Evolutionary conservation across 2,888 invertebrate species (phyloP).

Genomic region (Heteropelma amictum): DNA sequence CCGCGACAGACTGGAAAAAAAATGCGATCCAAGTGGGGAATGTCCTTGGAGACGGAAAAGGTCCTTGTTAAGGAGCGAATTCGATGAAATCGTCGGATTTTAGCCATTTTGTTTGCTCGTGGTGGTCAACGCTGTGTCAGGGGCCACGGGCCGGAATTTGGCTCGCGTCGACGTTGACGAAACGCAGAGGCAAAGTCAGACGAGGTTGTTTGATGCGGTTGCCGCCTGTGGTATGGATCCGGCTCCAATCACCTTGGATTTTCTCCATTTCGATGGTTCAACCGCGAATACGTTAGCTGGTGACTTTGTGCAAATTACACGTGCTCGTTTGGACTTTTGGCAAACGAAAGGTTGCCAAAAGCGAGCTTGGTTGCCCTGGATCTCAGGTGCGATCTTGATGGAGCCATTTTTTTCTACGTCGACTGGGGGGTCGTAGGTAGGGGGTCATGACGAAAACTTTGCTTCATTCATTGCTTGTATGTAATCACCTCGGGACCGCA

Average conservation of each 20-base stretch:
- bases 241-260: constrained; percentile 32
- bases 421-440: too few species aligned
- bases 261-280: constrained; percentile 19
- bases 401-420: too few species aligned
- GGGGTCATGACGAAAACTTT: too few species aligned
- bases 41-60: too few species aligned
- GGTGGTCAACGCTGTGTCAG: too few species aligned
- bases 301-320: neutral
- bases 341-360: neutral
- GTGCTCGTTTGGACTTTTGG: neutral
- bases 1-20: too few species aligned
- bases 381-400: too few species aligned
- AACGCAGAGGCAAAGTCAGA: constrained; percentile 23
- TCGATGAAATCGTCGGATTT: too few species aligned
- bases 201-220: constrained; percentile 14
- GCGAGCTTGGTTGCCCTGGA: neutral
- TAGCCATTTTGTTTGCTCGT: neutral
- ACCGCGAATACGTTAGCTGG: neutral
- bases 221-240: constrained; percentile 42
- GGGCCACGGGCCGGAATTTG: neutral
- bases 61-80: too few species aligned
- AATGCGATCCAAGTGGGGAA: too few species aligned
- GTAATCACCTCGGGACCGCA: too few species aligned
- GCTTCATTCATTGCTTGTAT: too few species aligned
- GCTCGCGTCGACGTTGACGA: constrained; percentile 3